Evolutionary conservation across 2,113 vertebrate genomes (phyloP), one percentile per base, ranked within the genome.

Genomic region (Artemisiospiza belli): DNA sequence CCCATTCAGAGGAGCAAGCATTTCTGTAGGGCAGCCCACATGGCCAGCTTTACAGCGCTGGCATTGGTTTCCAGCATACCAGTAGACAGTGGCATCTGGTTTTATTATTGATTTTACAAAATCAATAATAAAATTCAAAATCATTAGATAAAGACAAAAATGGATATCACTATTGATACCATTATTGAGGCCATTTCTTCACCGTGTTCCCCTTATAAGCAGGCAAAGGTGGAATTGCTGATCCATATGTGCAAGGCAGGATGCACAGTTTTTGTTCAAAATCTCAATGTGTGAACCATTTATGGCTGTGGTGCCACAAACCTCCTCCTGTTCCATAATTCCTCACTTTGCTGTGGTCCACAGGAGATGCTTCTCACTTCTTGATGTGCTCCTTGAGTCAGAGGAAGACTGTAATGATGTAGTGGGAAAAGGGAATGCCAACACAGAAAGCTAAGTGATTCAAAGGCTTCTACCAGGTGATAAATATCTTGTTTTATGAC

Each of bases 221-320:
- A 39, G 39, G 17, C 5, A 68, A 69, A 64, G 5, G 3, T 15
- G 7, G 27, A 68, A 15, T 43, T 43, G 5, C 3, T 75, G 33
- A 77, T 57, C 27, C 15, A 12, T 0, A 0, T 22, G 13, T 28
- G 10, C 27, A 47, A 28, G 18, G 6, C 14, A 47, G 54, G 11
- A 57, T 67, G 13, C 11, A 62, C 3, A 58, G 4, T 21, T 83
- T 35, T 39, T 69, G 11, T 87, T 73, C 49, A 51, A 47, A 83
- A 68, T 72, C 39, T 64, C 89, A 61, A 0, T 19, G 1, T 46
- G 4, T 75, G 52, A 72, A 27, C 2, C 1, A 1, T 33, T 84
- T 61, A 30, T 24, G 49, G 7, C 14, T 47, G 16, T 51, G 62
- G 15, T 35, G 27, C 13, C 39, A 68, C 18, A 76, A 55, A 46